Evolutionary conservation across 2,888 invertebrate species (phyloP), one percentile per base, ranked within the genome.

Genomic region (Chymomyza procnemis): DNA sequence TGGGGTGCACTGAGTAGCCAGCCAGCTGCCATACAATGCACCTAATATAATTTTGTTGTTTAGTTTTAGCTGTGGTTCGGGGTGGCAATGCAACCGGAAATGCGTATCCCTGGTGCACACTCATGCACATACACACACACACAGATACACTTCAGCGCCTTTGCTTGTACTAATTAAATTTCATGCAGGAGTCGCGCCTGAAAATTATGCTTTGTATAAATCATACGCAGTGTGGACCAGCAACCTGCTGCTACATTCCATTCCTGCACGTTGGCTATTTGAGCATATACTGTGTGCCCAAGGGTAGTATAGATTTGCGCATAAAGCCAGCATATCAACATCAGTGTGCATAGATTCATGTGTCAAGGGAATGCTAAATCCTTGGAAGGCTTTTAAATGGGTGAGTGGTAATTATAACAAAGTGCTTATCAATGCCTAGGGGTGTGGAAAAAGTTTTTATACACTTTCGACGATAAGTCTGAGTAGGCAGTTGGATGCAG

Each of bases 121-220:
- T 16, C 2, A 50, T 16, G 47, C 16, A 50, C 18, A n/a, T n/a
- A n/a, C n/a, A n/a, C n/a, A n/a, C n/a, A n/a, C n/a, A n/a, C n/a
- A n/a, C n/a, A n/a, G n/a, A n/a, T n/a, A 16, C 19, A 50, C 50
- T 50, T 50, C 16, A 18, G n/a, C 19, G 16, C 19, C 16, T 14
- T 50, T 50, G 6, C n/a, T 18, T 50, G 4, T 50, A 50, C 16
- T 50, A 50, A 50, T 50, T 50, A 50, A 50, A 50, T 50, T 50
- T 18, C 19, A 50, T 19, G 19, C 19, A 14, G 50, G 16, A 50
- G 50, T 50, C 34, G 34, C 34, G 34, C 12, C 2, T 50, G 19
- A 50, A 50, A 50, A 50, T 18, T 50, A 50, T 50, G 50, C 19
- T n/a, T 50, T 50, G 14, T n/a, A 50, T 50, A 50, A 50, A 50